These are phyloP conservation scores for Apocheima hispidaria DNA, from an alignment of 2,888 invertebrate genomes.

Conservation along the genomic window DNA sequence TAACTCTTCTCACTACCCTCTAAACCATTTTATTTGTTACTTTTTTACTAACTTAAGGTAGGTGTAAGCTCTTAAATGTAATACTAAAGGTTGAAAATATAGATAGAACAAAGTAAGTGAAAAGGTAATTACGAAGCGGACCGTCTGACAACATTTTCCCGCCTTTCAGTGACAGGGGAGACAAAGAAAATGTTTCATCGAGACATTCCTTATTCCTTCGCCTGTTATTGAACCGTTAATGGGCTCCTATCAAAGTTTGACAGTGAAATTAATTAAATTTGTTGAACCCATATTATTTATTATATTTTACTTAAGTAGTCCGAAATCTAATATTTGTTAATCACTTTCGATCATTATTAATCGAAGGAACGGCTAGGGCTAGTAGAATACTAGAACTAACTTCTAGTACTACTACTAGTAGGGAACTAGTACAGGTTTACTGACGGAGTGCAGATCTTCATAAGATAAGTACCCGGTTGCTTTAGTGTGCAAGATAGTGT, in stretches of 20 bases:
- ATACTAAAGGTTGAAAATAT: neutral
- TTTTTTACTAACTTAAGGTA: neutral
- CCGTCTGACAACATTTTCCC: conserved; percentile 30
- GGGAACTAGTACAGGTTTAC: too few species aligned
- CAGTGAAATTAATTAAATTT: conserved; percentile 7
- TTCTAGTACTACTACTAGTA: too few species aligned
- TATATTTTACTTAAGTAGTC: too few species aligned
- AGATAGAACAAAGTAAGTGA: conserved; percentile 5
- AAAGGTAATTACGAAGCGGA: conserved; percentile 8
- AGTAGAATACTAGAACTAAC: too few species aligned
- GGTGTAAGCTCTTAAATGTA: too few species aligned
- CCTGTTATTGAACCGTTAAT: conserved; percentile 37
- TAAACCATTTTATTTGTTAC: neutral
- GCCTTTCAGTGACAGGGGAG: conserved; percentile 25
- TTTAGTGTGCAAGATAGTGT: too few species aligned
- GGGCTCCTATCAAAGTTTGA: conserved; percentile 21
- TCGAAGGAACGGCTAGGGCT: too few species aligned
- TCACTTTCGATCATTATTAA: too few species aligned
- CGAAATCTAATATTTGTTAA: too few species aligned
- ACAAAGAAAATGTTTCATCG: conserved; percentile 40
- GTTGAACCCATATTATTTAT: neutral
- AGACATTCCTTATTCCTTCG: conserved; percentile 20
- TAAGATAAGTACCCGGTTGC: too few species aligned
- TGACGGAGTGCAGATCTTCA: too few species aligned
- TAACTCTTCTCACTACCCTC: conserved; percentile 4